Base-by-base conservation (phyloP, 2,113 vertebrate genomes). In the Xiphias gladius region DNA sequence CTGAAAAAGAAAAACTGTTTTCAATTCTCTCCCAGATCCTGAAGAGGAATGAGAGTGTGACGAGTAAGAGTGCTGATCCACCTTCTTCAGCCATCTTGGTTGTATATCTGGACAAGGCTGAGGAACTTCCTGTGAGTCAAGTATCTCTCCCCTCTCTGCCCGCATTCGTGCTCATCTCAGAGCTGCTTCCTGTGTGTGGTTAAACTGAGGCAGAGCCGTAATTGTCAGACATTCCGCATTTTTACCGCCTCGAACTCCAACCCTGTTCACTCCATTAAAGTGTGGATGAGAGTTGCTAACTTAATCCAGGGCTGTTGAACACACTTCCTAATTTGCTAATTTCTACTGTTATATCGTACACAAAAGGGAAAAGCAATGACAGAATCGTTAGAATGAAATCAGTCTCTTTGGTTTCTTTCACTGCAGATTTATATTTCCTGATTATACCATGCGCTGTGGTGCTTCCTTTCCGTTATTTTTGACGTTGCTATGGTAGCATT, bases 61-160 rank as follows among this genome's bases (percentile, higher is more conserved):
- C 89, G 32, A 94, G 94, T 59, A 95, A 96, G 77, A 95, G 94
- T 0, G 84, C 90, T 0, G 94, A 96, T n/a, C 95, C 96, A 0
- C 97, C 97, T 0, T 97, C 97, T 2, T 95, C 97, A 1, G 97
- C 97, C 86, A 96, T 98, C 86, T 94, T 99, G 79, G 95, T 96
- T 1, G 88, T 97, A 17, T 99, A 99, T 92, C 91, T 99, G 89
- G 97, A 99, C 83, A 96, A 96, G 61, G 97, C 97, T 37, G 96
- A 97, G 88, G 96, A 96, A 2, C 96, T 99, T 85, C 97, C 97
- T 20, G 97, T 94, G 90, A 94, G 93, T 94, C 72, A 84, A 22
- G 76, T 48, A 63, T 28, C 28, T 86, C 57, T 67, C 10, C 46
- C 32, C 1, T 54, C 19, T 59, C 16, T 71, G 78, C 84, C 76